Conservation (phyloP, 2,113 vertebrate genomes). For the Oreochromis spilurus region DNA sequence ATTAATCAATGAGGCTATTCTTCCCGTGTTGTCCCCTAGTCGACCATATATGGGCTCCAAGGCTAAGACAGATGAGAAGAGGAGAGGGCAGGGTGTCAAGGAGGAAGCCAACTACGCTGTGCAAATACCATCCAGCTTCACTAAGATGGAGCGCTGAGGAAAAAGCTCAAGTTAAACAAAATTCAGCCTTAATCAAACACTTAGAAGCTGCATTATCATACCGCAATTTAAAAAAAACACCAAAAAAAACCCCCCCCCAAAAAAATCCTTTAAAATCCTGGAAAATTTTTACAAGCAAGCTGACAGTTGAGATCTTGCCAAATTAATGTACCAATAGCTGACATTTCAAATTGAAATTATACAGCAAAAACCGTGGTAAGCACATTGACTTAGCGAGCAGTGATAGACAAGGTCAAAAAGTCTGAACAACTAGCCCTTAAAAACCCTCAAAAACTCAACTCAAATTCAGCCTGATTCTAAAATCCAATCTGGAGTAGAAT, state of each 20-base stretch:
- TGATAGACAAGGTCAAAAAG: not conserved
- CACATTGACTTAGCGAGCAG: not conserved
- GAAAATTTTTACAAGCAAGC: not conserved
- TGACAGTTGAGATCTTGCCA: not conserved
- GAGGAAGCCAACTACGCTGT: not conserved
- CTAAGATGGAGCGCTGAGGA: not conserved
- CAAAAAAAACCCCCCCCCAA: no score
- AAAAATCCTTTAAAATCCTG: not conserved
- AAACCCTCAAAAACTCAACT: not conserved
- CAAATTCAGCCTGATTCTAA: not conserved
- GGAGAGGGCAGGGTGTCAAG: not conserved
- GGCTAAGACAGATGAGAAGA: conserved; percentile 20
- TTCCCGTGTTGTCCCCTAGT: conserved; percentile 14
- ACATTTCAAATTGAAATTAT: not conserved
- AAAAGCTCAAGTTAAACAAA: not conserved
- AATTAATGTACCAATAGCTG: not conserved
- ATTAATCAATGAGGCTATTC: conserved; percentile 64
- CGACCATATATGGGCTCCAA: not conserved
- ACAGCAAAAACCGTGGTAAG: not conserved
- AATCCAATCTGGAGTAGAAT: not conserved
- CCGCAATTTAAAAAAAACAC: not conserved
- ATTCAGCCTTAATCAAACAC: not conserved
- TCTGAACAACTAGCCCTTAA: not conserved
- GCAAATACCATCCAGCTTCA: conserved; percentile 7
- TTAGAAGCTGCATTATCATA: not conserved